These are phyloP conservation scores for Psilanteris sp. DNA, from an alignment of 1,140 invertebrate genomes.

Conservation along the genomic window DNA sequence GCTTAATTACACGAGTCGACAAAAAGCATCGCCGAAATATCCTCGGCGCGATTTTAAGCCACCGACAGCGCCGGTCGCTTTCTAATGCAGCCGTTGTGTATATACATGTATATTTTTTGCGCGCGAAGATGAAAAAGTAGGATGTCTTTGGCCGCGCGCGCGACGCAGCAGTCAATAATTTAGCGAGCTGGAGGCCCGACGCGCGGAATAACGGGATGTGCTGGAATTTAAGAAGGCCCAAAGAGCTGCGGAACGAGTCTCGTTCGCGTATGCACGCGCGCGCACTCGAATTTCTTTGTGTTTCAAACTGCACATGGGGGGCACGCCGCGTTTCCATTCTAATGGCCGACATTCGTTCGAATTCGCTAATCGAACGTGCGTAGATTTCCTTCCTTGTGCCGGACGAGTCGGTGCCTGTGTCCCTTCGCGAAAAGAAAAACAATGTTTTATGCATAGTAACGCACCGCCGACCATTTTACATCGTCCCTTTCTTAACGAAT, in stretches of 20 bases:
- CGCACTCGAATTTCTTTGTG: constrained; percentile 45
- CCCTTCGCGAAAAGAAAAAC: no score
- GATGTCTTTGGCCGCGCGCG: constrained; percentile 32
- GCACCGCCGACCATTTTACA: no score
- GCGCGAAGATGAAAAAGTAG: constrained; percentile 9
- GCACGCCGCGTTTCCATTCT: constrained; percentile 20
- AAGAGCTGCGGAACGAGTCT: constrained; percentile 46
- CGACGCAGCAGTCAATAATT: constrained; percentile 50
- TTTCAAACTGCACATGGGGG: constrained; percentile 36
- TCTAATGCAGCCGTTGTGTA: no score
- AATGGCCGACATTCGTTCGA: constrained; percentile 15
- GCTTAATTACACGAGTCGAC: no score
- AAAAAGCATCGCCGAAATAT: no score
- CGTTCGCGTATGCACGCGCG: constrained; percentile 29
- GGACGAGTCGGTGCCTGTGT: no score
- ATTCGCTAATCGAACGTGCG: not conserved
- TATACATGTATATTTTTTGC: no score
- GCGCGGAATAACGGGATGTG: constrained; percentile 70
- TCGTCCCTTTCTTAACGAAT: no score
- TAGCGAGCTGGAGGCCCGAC: constrained; percentile 20
- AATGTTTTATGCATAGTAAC: no score
- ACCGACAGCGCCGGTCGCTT: no score
- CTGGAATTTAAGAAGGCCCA: constrained; percentile 70
- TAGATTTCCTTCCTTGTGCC: constrained; percentile 1
- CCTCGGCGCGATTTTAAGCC: no score